Evolutionary conservation across 1,140 invertebrate species (phyloP).

Genomic region (Paramacrobiotus metropolitanus): DNA sequence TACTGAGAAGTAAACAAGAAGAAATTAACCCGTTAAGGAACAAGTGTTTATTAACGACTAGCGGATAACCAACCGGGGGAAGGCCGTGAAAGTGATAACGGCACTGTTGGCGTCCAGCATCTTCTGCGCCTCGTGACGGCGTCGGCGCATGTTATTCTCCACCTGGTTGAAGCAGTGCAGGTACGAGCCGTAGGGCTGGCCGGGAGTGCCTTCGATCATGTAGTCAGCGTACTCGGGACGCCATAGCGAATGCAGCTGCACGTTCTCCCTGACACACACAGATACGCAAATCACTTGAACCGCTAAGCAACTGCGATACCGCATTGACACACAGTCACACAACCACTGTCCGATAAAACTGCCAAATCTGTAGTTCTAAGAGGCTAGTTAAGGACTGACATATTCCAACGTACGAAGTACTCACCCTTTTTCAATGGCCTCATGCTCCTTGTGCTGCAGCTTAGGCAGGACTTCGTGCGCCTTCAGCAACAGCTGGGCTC

Average conservation of each 20-base stretch:
- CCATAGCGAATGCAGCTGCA: constrained; percentile 61
- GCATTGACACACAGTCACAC: no score
- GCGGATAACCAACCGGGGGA: constrained; percentile 46
- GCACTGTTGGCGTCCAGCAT: constrained; percentile 53
- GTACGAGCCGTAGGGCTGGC: constrained; percentile 39
- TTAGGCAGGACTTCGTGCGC: constrained; percentile 26
- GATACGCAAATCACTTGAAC: no score
- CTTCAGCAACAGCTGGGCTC: constrained; percentile 53
- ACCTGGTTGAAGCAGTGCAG: constrained; percentile 91
- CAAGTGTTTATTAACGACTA: no score
- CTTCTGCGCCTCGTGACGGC: constrained; percentile 53
- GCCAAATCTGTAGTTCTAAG: no score
- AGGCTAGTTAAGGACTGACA: no score
- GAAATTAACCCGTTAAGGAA: no score
- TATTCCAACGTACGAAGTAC: no score
- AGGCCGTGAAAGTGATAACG: constrained; percentile 67
- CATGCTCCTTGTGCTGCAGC: constrained; percentile 8
- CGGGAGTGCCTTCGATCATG: constrained; percentile 98
- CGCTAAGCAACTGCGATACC: no score
- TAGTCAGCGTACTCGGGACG: constrained; percentile 92
- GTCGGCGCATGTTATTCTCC: constrained; percentile 72
- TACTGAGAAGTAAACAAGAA: no score
- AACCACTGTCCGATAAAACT: no score
- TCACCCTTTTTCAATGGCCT: not conserved
- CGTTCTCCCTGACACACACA: not conserved